A percentile compares a stretch with the other conserved stretches of the same genome.
phyloP scores from a whole-genome alignment of 2,113 vertebrate genomes.

The Rhinolophus ferrumequinum region DNA sequence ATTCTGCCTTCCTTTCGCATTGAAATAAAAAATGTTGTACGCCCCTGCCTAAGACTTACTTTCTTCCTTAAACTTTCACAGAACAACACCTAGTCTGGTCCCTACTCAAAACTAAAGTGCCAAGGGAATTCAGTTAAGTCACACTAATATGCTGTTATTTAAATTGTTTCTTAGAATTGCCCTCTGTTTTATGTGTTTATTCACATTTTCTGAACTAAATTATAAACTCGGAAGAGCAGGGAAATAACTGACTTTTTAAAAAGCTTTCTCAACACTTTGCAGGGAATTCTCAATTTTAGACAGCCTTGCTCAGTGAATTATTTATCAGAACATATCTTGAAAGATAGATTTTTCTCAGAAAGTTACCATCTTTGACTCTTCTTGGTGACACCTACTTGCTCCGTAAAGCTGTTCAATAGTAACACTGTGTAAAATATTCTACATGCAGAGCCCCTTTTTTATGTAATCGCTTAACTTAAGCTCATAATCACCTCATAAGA shows the following conservation, averaged over 20 bases:
- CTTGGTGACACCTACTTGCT: not conserved
- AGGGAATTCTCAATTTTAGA: conserved; percentile 30
- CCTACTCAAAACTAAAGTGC: not conserved
- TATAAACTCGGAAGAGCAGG: not conserved
- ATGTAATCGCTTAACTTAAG: not conserved
- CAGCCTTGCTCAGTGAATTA: conserved; percentile 50
- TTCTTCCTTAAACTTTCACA: not conserved
- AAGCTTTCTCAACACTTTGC: not conserved
- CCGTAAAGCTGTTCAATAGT: not conserved
- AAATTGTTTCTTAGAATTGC: conserved; percentile 8
- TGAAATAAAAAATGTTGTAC: not conserved
- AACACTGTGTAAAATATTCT: not conserved
- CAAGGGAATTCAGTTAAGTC: conserved; percentile 5
- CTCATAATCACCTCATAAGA: not conserved
- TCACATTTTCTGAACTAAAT: conserved; percentile 21
- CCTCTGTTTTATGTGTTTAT: conserved; percentile 45
- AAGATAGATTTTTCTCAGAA: conserved; percentile 38
- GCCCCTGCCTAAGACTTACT: not conserved
- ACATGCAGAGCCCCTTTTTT: not conserved
- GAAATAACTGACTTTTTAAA: not conserved
- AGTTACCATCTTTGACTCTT: conserved; percentile 11
- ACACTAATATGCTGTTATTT: not conserved
- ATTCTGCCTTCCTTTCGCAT: not conserved
- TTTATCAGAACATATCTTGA: conserved; percentile 29
- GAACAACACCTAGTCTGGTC: not conserved